These are phyloP conservation scores for Cairina moschata DNA, from an alignment of 2,113 vertebrate genomes.

Conservation along the genomic window DNA sequence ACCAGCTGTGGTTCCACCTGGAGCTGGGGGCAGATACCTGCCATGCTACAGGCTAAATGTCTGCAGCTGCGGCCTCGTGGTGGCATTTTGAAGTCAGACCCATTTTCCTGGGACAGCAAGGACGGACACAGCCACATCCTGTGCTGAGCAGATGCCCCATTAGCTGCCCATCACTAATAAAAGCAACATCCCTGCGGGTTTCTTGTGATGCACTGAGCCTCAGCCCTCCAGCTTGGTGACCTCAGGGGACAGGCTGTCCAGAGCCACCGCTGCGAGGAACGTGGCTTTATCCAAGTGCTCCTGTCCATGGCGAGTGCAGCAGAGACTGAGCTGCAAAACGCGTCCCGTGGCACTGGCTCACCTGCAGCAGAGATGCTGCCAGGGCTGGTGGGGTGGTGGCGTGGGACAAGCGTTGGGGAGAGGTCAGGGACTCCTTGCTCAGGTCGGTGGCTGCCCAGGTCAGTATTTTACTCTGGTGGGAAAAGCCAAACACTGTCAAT, in stretches of 20 bases:
- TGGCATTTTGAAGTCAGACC: not conserved
- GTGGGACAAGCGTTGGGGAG: not conserved
- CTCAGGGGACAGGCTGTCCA: not conserved
- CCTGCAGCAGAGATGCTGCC: not conserved
- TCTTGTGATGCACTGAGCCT: not conserved
- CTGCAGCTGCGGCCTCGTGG: not conserved
- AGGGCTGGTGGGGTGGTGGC: too few species aligned
- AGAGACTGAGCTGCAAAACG: not conserved
- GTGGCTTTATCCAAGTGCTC: not conserved
- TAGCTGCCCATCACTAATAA: not conserved
- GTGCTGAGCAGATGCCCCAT: not conserved
- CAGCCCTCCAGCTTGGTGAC: not conserved
- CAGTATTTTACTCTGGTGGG: not conserved
- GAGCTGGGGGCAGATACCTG: not conserved
- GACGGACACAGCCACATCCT: not conserved
- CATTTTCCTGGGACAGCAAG: not conserved
- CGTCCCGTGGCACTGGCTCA: rapidly evolving
- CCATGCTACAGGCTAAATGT: too few species aligned
- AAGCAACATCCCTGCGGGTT: not conserved
- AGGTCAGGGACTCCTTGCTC: too few species aligned
- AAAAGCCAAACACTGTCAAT: not conserved
- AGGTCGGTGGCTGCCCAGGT: not conserved
- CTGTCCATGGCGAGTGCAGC: not conserved
- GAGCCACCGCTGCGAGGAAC: not conserved
- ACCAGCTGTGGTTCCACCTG: not conserved